phyloP scores from a whole-genome alignment of 1,140 invertebrate genomes.

The Lysiphlebus fabarum region DNA sequence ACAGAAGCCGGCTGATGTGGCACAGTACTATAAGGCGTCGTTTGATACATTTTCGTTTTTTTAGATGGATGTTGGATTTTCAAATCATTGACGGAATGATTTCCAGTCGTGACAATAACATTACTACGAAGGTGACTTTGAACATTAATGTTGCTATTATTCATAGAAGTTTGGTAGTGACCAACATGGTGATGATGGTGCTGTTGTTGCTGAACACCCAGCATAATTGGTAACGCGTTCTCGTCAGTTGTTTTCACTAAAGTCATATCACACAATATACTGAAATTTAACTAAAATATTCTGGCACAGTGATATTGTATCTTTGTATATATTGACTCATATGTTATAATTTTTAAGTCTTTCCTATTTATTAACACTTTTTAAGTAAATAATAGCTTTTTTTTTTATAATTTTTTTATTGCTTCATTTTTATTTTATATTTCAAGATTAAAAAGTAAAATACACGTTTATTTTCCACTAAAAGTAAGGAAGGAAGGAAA shows the following conservation, averaged over 20 bases:
- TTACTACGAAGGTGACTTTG: conserved; percentile 38
- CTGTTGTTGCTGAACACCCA: conserved; percentile 48
- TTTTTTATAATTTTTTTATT: background rate
- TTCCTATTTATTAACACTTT: no score
- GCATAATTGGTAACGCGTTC: conserved; percentile 43
- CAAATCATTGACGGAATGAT: conserved; percentile 25
- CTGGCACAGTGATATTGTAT: no score
- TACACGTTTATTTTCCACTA: conserved; percentile 14
- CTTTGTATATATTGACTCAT: no score
- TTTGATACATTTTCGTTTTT: conserved; percentile 44
- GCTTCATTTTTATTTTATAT: no score
- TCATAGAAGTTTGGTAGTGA: conserved; percentile 29
- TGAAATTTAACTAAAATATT: no score
- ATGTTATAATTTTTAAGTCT: no score
- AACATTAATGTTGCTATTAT: conserved; percentile 25
- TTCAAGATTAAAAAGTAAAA: background rate
- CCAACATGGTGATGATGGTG: conserved; percentile 41
- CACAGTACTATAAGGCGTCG: conserved; percentile 51
- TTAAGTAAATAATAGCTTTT: no score
- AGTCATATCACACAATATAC: conserved; percentile 45
- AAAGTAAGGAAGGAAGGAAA: background rate
- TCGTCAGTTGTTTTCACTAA: conserved; percentile 44
- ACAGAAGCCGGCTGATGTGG: conserved; percentile 75
- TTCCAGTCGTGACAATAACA: conserved; percentile 45
- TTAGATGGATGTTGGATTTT: conserved; percentile 39